These are phyloP conservation scores for Rynchops niger DNA, from an alignment of 2,113 vertebrate genomes.

Conservation along the genomic window DNA sequence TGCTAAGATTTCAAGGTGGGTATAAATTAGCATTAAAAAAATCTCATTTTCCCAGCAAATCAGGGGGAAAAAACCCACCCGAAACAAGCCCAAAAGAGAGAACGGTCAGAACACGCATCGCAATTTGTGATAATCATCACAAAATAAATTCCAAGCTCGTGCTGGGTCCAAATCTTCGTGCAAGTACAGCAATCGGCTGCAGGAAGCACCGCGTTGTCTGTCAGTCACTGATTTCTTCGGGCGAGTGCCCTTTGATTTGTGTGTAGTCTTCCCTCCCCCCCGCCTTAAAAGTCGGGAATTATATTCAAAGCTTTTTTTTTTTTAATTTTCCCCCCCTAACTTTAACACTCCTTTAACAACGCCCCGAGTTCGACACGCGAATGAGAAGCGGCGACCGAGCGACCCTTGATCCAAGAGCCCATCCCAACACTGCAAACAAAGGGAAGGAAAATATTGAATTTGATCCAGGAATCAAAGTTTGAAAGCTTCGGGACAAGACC, in stretches of 20 bases:
- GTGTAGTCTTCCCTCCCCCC: neutral
- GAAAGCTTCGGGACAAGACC: neutral
- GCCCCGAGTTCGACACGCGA: rapidly evolving
- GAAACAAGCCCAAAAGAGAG: neutral
- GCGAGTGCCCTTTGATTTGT: neutral
- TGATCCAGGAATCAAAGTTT: neutral
- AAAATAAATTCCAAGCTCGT: neutral
- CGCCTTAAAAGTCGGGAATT: neutral
- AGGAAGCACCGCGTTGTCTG: neutral
- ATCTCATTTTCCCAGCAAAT: neutral
- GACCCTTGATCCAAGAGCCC: neutral
- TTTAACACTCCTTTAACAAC: neutral
- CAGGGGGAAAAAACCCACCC: neutral
- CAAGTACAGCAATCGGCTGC: rapidly evolving
- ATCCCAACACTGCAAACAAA: neutral
- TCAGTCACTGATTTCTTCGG: neutral
- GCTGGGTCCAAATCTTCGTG: too few relatives aligned
- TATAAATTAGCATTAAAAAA: neutral
- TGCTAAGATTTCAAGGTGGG: rapidly evolving
- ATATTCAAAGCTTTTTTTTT: neutral
- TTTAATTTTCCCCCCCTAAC: neutral
- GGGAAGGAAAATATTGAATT: neutral
- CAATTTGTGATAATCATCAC: rapidly evolving
- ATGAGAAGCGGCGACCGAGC: rapidly evolving
- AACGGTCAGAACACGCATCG: neutral